A percentile compares a stretch with the other conserved stretches of the same genome.
Evolutionary conservation across 2,797 vertebrate species (phyloP).

Genomic region (Naso thynnoides): DNA sequence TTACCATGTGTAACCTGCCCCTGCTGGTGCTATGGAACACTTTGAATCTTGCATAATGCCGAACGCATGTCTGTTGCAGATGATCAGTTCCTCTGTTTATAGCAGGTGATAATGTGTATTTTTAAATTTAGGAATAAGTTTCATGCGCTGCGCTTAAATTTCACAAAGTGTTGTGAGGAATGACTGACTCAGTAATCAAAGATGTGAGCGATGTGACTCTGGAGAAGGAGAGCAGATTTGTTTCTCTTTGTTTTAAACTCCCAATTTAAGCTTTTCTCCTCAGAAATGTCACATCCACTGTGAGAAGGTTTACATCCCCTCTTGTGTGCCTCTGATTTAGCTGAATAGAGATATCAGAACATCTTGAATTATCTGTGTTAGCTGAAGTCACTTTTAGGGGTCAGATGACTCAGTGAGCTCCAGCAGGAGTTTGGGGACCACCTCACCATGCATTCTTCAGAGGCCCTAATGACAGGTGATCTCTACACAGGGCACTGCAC

Average conservation of each 20-base stretch:
- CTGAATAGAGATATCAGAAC: constrained; percentile 3
- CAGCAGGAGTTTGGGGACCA: constrained; percentile 44
- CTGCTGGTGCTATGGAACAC: constrained; percentile 30
- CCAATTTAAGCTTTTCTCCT: not conserved
- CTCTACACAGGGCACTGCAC: constrained; percentile 32
- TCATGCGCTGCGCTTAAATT: not conserved
- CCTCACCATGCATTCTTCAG: constrained; percentile 55
- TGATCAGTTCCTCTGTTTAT: constrained; percentile 6
- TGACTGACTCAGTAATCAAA: not conserved
- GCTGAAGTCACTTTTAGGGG: constrained; percentile 25
- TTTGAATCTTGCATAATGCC: constrained; percentile 26
- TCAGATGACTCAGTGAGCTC: constrained; percentile 28
- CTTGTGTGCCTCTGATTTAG: not conserved
- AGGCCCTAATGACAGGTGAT: constrained; percentile 67
- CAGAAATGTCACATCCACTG: not conserved
- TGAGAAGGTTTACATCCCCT: constrained; percentile 20
- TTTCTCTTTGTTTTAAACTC: constrained; percentile 9
- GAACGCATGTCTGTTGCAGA: constrained; percentile 2
- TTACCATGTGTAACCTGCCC: constrained; percentile 41
- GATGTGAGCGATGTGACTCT: constrained; percentile 15
- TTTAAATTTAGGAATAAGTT: not conserved
- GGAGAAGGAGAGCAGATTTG: constrained; percentile 15
- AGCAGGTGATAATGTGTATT: not conserved
- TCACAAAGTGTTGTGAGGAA: not conserved
- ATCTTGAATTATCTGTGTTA: constrained; percentile 7